Conservation (phyloP, 2,113 vertebrate genomes). For the Halcyon senegalensis region DNA sequence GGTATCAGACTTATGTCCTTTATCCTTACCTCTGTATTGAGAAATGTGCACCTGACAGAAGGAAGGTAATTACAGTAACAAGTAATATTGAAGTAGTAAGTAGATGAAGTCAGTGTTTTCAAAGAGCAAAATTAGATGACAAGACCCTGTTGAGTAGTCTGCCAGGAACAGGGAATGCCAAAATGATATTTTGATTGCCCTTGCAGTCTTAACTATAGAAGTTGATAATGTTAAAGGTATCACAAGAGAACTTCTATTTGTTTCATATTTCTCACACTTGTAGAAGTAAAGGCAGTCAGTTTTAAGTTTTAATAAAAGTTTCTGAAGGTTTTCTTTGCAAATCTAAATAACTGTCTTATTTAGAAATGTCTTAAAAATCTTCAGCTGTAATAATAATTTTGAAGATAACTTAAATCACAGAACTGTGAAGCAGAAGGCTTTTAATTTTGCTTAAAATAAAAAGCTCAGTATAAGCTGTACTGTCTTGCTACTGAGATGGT, state of each 20-base stretch:
- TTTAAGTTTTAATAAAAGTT: neutral
- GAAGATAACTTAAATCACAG: neutral
- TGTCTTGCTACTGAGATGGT: neutral
- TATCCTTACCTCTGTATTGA: neutral
- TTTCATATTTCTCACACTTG: neutral
- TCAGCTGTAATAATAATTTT: neutral
- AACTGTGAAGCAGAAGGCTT: neutral
- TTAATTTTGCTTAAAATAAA: neutral
- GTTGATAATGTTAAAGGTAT: neutral
- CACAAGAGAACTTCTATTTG: neutral
- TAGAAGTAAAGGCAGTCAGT: neutral
- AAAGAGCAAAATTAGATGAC: neutral
- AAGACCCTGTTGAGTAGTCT: neutral
- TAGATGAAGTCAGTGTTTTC: neutral
- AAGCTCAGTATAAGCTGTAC: neutral
- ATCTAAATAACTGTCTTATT: neutral
- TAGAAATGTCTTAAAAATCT: neutral
- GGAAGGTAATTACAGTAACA: neutral
- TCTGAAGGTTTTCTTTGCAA: neutral
- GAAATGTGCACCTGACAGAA: neutral
- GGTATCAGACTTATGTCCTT: accelerated
- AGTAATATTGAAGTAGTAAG: neutral
- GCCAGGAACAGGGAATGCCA: neutral
- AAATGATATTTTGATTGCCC: neutral
- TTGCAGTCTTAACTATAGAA: neutral